These are phyloP conservation scores for Phrynocephalus versicolor DNA, from an alignment of 2,113 vertebrate species.

Conservation along the genomic window DNA sequence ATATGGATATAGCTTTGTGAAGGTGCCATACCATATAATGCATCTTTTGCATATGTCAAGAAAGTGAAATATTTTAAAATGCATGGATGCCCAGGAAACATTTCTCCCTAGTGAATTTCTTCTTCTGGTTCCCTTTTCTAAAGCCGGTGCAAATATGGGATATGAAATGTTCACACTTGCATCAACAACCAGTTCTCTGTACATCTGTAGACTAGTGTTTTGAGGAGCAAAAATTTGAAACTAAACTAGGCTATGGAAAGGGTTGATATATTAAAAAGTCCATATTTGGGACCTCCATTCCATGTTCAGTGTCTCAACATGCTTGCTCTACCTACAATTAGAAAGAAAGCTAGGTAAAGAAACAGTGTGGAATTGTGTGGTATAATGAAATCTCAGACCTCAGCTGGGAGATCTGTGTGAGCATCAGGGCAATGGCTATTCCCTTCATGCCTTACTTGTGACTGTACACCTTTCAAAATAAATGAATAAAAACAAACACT, in stretches of 20 bases:
- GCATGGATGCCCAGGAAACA: background rate
- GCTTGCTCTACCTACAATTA: background rate
- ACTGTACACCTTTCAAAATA: background rate
- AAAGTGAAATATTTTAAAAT: background rate
- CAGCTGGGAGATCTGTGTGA: background rate
- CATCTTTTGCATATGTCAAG: slow-evolving; percentile 4
- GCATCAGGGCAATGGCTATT: background rate
- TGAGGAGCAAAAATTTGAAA: background rate
- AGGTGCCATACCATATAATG: background rate
- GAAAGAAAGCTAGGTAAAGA: background rate
- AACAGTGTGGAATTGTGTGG: background rate
- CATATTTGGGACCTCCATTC: background rate
- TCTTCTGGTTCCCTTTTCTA: background rate
- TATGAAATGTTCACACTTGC: background rate
- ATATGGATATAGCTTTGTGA: slow-evolving; percentile 23
- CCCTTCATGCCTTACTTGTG: background rate
- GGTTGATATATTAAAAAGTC: background rate
- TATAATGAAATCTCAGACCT: background rate
- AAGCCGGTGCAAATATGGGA: background rate
- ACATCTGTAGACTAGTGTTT: background rate
- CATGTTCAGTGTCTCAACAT: background rate
- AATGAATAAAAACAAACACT: background rate
- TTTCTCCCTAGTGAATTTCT: background rate
- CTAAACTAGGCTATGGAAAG: background rate
- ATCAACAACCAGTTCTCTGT: accelerated